These are phyloP conservation scores for Heliconius sara DNA, from an alignment of 2,888 invertebrate species.

Conservation along the genomic window DNA sequence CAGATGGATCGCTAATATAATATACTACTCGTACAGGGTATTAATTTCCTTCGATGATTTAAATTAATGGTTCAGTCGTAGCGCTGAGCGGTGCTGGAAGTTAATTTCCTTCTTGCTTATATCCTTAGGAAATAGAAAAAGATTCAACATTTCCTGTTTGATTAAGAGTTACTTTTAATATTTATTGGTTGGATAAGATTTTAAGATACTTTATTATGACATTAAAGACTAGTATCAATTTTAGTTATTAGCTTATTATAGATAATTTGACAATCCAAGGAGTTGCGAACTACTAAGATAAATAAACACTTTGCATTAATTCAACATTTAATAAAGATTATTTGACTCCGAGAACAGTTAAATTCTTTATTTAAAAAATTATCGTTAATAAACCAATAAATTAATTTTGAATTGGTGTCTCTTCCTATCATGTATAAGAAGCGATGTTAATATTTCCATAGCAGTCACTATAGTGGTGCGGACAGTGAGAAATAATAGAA, in stretches of 20 bases:
- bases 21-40: neutral
- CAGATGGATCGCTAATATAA: neutral
- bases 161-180: neutral
- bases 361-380: neutral
- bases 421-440: too few species aligned
- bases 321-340: neutral
- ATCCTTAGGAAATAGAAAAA: constrained; percentile 48
- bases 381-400: too few species aligned
- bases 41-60: constrained; percentile 17
- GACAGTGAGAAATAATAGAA: constrained; percentile 23
- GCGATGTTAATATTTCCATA: constrained; percentile 13
- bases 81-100: constrained; percentile 36
- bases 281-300: neutral
- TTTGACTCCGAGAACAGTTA: neutral
- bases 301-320: neutral
- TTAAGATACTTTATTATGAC: neutral
- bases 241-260: neutral
- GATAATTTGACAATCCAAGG: neutral
- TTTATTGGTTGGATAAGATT: neutral
- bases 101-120: constrained; percentile 45
- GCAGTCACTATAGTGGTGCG: neutral
- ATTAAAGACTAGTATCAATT: neutral
- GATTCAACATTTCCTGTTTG: constrained; percentile 32
- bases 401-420: too few species aligned
- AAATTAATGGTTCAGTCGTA: neutral